Percentiles rank a stretch among this genome's conserved stretches.
Conservation (phyloP, 2,113 vertebrate genomes). For the Orcinus orca region DNA sequence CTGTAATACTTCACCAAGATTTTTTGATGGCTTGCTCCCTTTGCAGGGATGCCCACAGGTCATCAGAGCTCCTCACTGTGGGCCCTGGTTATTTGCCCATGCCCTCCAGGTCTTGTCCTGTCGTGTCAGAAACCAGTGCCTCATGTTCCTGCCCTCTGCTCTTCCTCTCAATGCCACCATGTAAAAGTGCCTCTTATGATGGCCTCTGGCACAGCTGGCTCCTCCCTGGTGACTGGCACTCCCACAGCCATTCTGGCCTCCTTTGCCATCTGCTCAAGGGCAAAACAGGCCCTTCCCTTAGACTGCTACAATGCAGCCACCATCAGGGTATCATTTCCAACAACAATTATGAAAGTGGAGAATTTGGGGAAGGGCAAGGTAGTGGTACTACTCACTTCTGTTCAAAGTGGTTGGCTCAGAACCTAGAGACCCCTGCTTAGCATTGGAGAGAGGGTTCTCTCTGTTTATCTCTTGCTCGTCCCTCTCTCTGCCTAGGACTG, state of each 20-base stretch:
- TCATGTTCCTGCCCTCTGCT: background rate
- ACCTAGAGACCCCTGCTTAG: background rate
- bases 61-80: rapidly evolving
- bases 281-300: background rate
- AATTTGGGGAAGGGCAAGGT: background rate
- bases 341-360: background rate
- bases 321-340: background rate
- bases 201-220: background rate
- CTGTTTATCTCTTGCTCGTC: background rate
- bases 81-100: background rate
- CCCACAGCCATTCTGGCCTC: too few relatives aligned
- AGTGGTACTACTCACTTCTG: rapidly evolving
- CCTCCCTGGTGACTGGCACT: background rate
- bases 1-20: too few relatives aligned
- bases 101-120: background rate
- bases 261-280: background rate
- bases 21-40: background rate
- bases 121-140: background rate
- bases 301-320: rapidly evolving
- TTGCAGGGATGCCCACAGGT: background rate
- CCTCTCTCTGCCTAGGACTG: background rate
- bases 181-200: background rate
- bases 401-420: rapidly evolving
- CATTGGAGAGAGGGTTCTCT: background rate
- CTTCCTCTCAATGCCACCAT: background rate